These are phyloP conservation scores for Danio albolineatus DNA, from an alignment of 2,797 vertebrate genomes.

Conservation along the genomic window DNA sequence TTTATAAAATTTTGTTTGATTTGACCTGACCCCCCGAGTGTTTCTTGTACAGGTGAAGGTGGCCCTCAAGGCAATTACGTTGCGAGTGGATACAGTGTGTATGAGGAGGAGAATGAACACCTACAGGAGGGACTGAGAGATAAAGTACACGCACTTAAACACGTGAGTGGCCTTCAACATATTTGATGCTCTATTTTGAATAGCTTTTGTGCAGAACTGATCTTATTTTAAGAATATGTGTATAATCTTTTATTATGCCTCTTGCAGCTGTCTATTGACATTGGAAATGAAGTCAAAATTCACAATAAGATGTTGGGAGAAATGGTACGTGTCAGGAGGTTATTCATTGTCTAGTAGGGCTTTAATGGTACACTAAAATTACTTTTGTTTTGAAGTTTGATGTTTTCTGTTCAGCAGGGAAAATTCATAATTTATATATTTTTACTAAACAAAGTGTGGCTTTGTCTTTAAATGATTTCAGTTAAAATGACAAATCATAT, in stretches of 20 bases:
- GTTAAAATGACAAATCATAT: too few species aligned
- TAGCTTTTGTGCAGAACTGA: background rate
- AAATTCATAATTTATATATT: too few species aligned
- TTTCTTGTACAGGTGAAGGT: conserved; percentile 72
- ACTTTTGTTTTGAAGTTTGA: too few species aligned
- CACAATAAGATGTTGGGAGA: conserved; percentile 92
- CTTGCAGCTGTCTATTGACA: conserved; percentile 92
- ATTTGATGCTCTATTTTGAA: background rate
- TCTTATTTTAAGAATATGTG: too few species aligned
- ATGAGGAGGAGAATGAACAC: conserved; percentile 95
- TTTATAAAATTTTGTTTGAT: too few species aligned
- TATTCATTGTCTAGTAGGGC: background rate
- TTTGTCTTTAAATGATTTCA: too few species aligned
- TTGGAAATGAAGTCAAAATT: conserved; percentile 94
- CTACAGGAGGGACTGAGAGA: conserved; percentile 89
- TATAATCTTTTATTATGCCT: background rate
- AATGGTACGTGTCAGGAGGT: conserved; percentile 84
- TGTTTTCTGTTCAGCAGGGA: too few species aligned
- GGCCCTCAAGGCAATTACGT: conserved; percentile 73
- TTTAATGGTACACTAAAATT: too few species aligned
- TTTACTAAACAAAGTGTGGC: too few species aligned
- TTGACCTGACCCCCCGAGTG: too few species aligned
- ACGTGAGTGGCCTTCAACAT: conserved; percentile 78
- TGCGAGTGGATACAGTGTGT: conserved; percentile 90
- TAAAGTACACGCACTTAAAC: conserved; percentile 94